Evolutionary conservation across 2,888 invertebrate genomes (phyloP).

Genomic region (Kuschelorhynchus macadamiae): DNA sequence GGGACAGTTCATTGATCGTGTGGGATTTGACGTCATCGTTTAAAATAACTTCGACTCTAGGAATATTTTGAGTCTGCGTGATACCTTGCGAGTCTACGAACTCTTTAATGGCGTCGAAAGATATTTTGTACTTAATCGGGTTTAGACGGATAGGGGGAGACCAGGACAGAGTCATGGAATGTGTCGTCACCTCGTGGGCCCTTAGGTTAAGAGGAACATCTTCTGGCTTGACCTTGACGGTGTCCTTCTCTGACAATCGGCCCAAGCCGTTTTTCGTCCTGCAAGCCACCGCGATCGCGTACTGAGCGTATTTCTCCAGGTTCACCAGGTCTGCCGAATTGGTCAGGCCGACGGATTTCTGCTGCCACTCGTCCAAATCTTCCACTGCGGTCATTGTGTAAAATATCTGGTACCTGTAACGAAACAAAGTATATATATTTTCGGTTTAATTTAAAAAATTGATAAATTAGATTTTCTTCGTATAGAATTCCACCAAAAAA

Average conservation of each 20-base stretch:
- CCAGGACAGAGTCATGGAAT: constrained; percentile 94
- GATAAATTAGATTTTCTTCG: too few species aligned
- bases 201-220: constrained; percentile 92
- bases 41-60: constrained; percentile 79
- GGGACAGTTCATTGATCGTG: constrained; percentile 90
- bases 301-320: constrained; percentile 91
- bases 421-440: too few species aligned
- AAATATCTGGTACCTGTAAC: constrained; percentile 89
- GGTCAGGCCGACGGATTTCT: constrained; percentile 86
- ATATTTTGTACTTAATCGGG: constrained; percentile 90
- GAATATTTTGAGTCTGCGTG: constrained; percentile 88
- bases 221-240: constrained; percentile 92
- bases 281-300: constrained; percentile 92
- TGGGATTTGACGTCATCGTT: constrained; percentile 80
- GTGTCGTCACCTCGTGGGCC: constrained; percentile 92
- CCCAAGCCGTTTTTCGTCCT: constrained; percentile 86
- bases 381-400: constrained; percentile 95
- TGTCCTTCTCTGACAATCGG: constrained; percentile 86
- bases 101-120: constrained; percentile 93
- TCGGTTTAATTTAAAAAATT: too few species aligned
- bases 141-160: constrained; percentile 90
- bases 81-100: constrained; percentile 95
- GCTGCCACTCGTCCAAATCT: constrained; percentile 93
- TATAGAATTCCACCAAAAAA: too few species aligned
- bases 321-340: constrained; percentile 92